Evolutionary conservation across 2,888 invertebrate genomes (phyloP), one percentile per base, ranked within the genome.

Genomic region (Tachina lurida): DNA sequence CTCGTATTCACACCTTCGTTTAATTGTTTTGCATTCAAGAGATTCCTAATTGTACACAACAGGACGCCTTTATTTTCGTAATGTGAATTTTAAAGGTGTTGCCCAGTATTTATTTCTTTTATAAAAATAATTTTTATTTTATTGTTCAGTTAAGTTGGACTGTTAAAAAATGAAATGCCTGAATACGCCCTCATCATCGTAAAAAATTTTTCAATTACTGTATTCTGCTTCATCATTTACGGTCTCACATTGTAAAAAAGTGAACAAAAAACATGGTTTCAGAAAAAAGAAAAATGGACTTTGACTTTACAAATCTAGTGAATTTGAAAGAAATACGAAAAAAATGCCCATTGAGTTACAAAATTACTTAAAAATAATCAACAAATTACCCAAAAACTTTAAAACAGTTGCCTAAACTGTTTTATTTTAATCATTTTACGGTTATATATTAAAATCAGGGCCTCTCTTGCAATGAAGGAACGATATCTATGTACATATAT

Each of bases 21-120:
- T 67, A 9, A 45, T 49, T 65, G 68, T 78, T n/a, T 47, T 63
- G 49, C 31, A 12, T 12, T 73, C 4, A 17, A 89, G 87, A 90
- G 90, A 89, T 89, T 88, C 89, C 90, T 90, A 90, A 90, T 90
- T 90, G 88, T 84, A 86, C 88, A 86, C 89, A 65, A 84, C 89
- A 88, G 87, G 88, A 87, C 88, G 86, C 80, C 54, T 62, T 71
- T 76, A 58, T 54, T 56, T 79, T 77, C 75, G 5, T n/a, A 9
- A 41, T 52, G 12, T 56, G 4, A 47, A 73, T 62, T 62, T 65
- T 67, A 47, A 76, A 82, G 82, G 78, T 77, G 80, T 84, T 80
- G 65, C 41, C 43, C 70, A 56, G 47, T 63, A 17, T 39, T 5
- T 49, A n/a, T 41, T 73, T 62, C 54, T 43, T 68, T 62, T 10